Evolutionary conservation across 2,797 vertebrate genomes (phyloP).

Genomic region (Odontamblyopus lacepedii): DNA sequence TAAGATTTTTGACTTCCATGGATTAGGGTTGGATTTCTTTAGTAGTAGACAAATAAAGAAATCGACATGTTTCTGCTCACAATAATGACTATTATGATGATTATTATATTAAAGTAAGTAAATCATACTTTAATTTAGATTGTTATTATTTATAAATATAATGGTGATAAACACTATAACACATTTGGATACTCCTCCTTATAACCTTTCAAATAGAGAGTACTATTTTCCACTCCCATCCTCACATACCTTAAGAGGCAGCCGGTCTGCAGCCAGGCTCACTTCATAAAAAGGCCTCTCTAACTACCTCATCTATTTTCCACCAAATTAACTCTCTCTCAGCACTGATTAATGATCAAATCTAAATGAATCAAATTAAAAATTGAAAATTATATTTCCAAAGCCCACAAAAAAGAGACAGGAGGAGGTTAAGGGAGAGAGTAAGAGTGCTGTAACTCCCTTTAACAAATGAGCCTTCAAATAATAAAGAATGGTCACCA

Average conservation of each 20-base stretch:
- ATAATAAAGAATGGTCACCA: constrained; percentile 93
- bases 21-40: not conserved
- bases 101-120: too few relatives aligned
- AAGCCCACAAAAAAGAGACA: constrained; percentile 89
- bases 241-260: constrained; percentile 76
- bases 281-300: constrained; percentile 94
- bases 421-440: constrained; percentile 78
- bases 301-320: constrained; percentile 99
- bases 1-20: not conserved
- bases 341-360: constrained; percentile 99
- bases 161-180: not conserved
- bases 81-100: not conserved
- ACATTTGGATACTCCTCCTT: not conserved
- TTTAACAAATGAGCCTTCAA: constrained; percentile 99
- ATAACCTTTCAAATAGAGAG: constrained; percentile 23
- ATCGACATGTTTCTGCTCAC: too few relatives aligned
- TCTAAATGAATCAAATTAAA: constrained; percentile 99
- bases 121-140: too few relatives aligned
- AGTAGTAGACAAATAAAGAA: not conserved
- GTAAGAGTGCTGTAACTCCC: constrained; percentile 85
- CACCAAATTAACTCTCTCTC: constrained; percentile 99
- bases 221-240: constrained; percentile 35
- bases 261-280: constrained; percentile 69
- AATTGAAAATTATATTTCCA: constrained; percentile 99
- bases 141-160: not conserved